Base-by-base conservation (phyloP, 2,888 invertebrate species). In the Crepidodera aurea region DNA sequence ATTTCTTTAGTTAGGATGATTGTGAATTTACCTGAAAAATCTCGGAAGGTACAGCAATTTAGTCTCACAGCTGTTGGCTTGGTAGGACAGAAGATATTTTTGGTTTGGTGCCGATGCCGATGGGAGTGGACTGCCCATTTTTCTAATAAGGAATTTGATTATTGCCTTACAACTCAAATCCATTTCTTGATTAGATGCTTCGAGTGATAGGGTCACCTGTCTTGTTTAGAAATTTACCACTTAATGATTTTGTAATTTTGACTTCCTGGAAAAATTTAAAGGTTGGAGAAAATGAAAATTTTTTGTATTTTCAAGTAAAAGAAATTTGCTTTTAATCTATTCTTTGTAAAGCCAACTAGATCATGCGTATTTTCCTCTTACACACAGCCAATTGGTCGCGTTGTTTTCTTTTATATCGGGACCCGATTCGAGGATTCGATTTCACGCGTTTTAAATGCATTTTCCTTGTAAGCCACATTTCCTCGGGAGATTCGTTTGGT, bases 401-500 rank as follows among this genome's bases (percentile, higher is more conserved):
- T 56, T 40, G 50, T 51, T 46, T 55, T 46, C 44, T 51, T 25
- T 22, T 60, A 51, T 44, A 44, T 59, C 29, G 27, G 42, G 16
- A 22, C 46, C 27, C 44, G 22, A 37, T 51, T 34, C 42, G 51
- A 59, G 51, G 59, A 55, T 62, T 62, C 62, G 56, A 66, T 61
- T 66, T 66, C 58, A 61, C 63, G 57, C 58, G 55, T 40, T 62
- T 62, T 64, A 67, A 67, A 67, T 67, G 66, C 64, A 62, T 57
- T 67, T 67, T 67, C 67, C 65, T 51, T 67, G 67, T 64, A 57
- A n/a, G 44, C 56, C 42, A 54, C 55, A 44, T 57, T 48, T 55
- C 48, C 56, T 56, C 59, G 7, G 25, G 58, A 48, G 65, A 60
- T 55, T 59, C 42, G 37, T 62, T 61, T 56, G 40, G 37, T 25